These are phyloP conservation scores for Penaeus monodon DNA, from an alignment of 2,888 invertebrate species.

Conservation along the genomic window DNA sequence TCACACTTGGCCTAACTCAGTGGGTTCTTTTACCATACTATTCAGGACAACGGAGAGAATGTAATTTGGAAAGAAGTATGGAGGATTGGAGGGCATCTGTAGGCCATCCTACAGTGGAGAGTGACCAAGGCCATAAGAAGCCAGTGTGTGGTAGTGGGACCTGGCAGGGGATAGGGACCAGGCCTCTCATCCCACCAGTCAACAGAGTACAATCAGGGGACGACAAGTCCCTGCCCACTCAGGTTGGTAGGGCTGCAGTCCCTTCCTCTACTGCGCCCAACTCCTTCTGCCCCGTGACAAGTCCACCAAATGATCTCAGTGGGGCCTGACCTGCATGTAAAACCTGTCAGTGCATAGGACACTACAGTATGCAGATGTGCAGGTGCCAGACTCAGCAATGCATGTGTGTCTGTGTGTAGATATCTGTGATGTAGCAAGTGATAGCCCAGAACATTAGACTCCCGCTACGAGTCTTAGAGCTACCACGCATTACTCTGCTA, in stretches of 20 bases:
- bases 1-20: constrained; percentile 17
- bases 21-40: background rate
- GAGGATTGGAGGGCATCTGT: too few species aligned
- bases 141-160: constrained; percentile 16
- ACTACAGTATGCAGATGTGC: constrained; percentile 18
- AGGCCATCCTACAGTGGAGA: background rate
- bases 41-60: background rate
- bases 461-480: constrained; percentile 23
- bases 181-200: constrained; percentile 54
- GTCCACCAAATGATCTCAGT: constrained; percentile 56
- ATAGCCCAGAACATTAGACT: constrained; percentile 34
- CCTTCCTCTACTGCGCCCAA: constrained; percentile 30
- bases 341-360: constrained; percentile 3
- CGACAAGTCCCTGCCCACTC: constrained; percentile 46
- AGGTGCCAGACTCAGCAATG: constrained; percentile 25
- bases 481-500: constrained; percentile 27
- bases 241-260: constrained; percentile 49
- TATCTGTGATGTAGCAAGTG: constrained; percentile 49
- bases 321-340: constrained; percentile 35
- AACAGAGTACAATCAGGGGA: constrained; percentile 58
- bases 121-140: constrained; percentile 27
- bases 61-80: too few species aligned
- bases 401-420: constrained; percentile 45
- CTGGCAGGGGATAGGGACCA: constrained; percentile 19
- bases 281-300: constrained; percentile 33